Evolutionary conservation across 2,797 vertebrate genomes (phyloP).

Genomic region (Centropyge bicolor): DNA sequence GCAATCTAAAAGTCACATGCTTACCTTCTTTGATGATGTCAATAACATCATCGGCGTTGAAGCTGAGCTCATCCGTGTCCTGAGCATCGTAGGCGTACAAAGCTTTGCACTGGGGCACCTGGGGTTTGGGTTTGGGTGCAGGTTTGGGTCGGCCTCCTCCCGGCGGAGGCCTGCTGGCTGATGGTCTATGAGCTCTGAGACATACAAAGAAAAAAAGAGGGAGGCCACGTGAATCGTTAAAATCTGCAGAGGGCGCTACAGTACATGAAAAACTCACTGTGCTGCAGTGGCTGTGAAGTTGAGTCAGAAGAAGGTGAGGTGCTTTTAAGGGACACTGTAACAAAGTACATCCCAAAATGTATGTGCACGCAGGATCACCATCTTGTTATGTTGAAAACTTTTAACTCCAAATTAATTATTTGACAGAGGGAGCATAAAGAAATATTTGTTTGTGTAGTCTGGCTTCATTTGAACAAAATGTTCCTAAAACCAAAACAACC

Average conservation of each 20-base stretch:
- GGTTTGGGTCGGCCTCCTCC: conserved; percentile 96
- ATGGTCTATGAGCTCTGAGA: conserved; percentile 90
- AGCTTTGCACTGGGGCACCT: conserved; percentile 97
- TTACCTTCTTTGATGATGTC: conserved; percentile 96
- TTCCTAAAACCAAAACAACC: conserved; percentile 56
- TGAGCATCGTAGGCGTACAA: conserved; percentile 98
- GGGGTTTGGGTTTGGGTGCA: conserved; percentile 96
- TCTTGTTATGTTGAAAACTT: conserved; percentile 19
- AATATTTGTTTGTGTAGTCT: neutral
- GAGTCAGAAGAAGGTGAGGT: conserved; percentile 2
- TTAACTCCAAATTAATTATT: neutral
- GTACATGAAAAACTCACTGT: neutral
- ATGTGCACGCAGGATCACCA: conserved; percentile 41
- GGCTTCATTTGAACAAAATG: conserved; percentile 6
- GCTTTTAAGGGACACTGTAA: conserved; percentile 3
- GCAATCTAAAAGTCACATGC: neutral
- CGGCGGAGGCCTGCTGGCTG: conserved; percentile 88
- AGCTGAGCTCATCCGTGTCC: conserved; percentile 98
- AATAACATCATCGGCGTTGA: conserved; percentile 95
- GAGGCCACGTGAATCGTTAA: conserved; percentile 27
- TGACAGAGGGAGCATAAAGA: neutral
- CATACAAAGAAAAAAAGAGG: conserved; percentile 5
- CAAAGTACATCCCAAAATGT: conserved; percentile 21
- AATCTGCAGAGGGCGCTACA: neutral
- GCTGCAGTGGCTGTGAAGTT: conserved; percentile 39